Evolutionary conservation across 2,113 vertebrate species (phyloP).

Genomic region (Numenius arquata): DNA sequence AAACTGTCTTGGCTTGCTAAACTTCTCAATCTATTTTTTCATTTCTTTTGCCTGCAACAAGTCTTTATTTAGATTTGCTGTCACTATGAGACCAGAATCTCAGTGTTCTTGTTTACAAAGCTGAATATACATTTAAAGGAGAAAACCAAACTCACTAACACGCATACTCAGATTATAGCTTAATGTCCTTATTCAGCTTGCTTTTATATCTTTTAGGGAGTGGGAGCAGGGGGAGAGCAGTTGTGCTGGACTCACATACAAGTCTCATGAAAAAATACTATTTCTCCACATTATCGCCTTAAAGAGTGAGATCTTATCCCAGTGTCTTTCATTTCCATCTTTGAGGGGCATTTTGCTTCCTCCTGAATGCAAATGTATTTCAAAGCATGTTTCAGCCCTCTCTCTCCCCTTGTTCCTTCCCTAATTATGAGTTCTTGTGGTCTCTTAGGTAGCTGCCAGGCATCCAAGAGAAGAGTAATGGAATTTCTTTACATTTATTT

Average conservation of each 20-base stretch:
- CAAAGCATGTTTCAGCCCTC: not conserved
- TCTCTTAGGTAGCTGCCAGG: not conserved
- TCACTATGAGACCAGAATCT: not conserved
- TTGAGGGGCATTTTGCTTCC: not conserved
- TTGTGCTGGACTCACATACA: not conserved
- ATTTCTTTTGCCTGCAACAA: not conserved
- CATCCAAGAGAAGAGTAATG: not conserved
- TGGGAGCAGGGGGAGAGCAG: not conserved
- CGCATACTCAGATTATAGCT: not conserved
- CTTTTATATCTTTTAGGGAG: not conserved
- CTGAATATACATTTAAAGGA: not conserved
- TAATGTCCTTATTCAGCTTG: not conserved
- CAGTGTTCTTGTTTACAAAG: not conserved
- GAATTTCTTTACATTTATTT: not conserved
- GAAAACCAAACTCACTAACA: not conserved
- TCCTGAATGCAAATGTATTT: not conserved
- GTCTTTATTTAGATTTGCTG: not conserved
- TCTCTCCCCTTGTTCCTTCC: not conserved
- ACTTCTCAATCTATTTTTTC: not conserved
- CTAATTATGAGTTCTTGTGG: not conserved
- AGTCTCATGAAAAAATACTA: not conserved
- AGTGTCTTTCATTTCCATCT: not conserved
- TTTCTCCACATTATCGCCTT: not conserved
- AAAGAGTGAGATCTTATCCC: not conserved
- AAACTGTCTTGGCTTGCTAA: not conserved